These are phyloP conservation scores for Leiothrix lutea DNA, from an alignment of 2,113 vertebrate species.

Conservation along the genomic window DNA sequence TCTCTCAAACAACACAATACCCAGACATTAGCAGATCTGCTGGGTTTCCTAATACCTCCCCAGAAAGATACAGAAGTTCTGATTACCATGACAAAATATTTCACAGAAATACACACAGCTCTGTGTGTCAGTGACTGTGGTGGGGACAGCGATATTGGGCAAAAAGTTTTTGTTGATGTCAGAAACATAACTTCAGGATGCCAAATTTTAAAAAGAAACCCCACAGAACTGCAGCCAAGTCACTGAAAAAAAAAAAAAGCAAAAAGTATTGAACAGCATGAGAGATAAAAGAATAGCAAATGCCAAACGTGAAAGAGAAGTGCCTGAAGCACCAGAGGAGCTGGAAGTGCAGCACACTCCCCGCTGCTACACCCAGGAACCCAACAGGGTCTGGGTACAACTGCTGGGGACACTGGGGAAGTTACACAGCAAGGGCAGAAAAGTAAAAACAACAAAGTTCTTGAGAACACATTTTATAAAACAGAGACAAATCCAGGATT, in stretches of 20 bases:
- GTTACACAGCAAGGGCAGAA: background rate
- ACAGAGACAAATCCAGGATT: background rate
- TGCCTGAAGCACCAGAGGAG: background rate
- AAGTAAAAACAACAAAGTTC: background rate
- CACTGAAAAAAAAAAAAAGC: background rate
- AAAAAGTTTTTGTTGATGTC: background rate
- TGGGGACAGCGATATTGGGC: background rate
- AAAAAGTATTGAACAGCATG: background rate
- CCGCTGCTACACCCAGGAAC: background rate
- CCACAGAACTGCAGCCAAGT: background rate
- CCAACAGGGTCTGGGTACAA: rapidly evolving
- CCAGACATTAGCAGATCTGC: background rate
- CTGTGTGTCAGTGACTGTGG: background rate
- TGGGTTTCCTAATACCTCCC: background rate
- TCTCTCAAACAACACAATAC: conserved; percentile 16
- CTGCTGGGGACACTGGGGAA: background rate
- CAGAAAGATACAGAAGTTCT: background rate
- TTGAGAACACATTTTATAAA: background rate
- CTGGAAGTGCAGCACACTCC: background rate
- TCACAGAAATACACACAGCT: background rate
- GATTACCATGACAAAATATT: background rate
- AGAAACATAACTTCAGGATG: background rate
- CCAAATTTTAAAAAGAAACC: background rate
- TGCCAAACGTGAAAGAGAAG: background rate
- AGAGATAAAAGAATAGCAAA: background rate